Percentiles rank a stretch among this genome's conserved stretches.
Conservation (phyloP, 2,797 vertebrate species). For the Megalops cyprinoides region DNA sequence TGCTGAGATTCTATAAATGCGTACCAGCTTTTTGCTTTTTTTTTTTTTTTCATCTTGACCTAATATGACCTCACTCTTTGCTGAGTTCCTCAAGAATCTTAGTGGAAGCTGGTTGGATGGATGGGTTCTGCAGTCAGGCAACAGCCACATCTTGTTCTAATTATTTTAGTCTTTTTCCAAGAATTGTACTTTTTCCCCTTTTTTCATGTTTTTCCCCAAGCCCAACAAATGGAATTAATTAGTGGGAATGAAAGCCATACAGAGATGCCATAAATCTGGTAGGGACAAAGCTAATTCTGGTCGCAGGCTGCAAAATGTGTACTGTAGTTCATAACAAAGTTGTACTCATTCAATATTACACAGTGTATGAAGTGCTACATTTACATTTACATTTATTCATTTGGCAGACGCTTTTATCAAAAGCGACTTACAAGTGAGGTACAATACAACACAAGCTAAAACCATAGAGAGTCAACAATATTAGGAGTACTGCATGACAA, state of each 20-base stretch:
- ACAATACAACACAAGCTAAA: too few species aligned
- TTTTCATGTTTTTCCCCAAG: not conserved
- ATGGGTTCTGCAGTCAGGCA: not conserved
- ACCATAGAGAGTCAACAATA: too few species aligned
- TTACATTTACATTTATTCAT: too few species aligned
- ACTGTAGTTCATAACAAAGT: too few species aligned
- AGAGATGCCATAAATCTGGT: not conserved
- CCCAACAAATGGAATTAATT: conserved; percentile 12
- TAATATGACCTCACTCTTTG: not conserved
- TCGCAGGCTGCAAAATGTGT: too few species aligned
- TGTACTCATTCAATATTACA: conserved; percentile 33
- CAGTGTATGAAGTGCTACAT: conserved; percentile 35
- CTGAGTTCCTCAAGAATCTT: not conserved
- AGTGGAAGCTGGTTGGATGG: not conserved
- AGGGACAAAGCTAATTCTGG: too few species aligned
- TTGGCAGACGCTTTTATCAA: too few species aligned
- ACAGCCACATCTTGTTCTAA: conserved; percentile 16
- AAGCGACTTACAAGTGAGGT: too few species aligned
- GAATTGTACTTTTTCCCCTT: not conserved
- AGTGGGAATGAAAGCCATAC: not conserved
- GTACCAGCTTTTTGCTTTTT: not conserved
- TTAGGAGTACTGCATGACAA: too few species aligned
- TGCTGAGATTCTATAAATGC: not conserved
- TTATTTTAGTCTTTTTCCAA: conserved; percentile 11
- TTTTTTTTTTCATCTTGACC: conserved; percentile 11